Evolutionary conservation across 2,888 invertebrate genomes (phyloP), one percentile per base, ranked within the genome.

Genomic region (Diogma glabrata): DNA sequence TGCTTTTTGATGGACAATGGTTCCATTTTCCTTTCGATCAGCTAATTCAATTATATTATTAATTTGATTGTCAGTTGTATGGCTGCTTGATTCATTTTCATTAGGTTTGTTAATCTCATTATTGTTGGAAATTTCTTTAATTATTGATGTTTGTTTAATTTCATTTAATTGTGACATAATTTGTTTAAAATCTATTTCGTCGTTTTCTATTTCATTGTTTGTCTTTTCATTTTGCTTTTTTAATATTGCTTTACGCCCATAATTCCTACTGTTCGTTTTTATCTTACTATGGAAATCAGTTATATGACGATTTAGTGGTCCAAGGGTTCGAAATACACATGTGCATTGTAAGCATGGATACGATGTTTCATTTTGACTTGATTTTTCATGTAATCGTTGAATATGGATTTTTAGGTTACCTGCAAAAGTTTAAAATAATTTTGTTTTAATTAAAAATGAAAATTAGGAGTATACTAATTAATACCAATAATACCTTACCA

Each of bases 231-330:
- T 9, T 1, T 3, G 8, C 17, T 17, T 19, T 5, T 19, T 10
- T 3, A 38, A 19, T 38, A 19, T 38, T 7, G 7, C 12, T 22
- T 22, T 22, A 1, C 22, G 43, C 8, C 14, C n/a, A n/a, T n/a
- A n/a, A n/a, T n/a, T 14, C 3, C 4, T 12, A 2, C 14, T 12
- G 4, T 33, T 24, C n/a, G 9, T 20, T n/a, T n/a, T n/a, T 7
- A 10, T 50, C 3, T 52, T 49, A 4, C 49, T 45, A 28, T 62
- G 61, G 7, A 55, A 38, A 30, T 51, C 30, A 4, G 56, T 55
- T 10, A 52, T 57, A 40, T 62, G 62, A 2, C 59, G 60, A 51
- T 55, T 60, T 22, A 60, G 55, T 22, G 54, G 54, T 12, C 58
- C 57, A 17, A 57, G 45, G 47, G 56, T 62, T 1, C 49, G 55